phyloP scores from a whole-genome alignment of 2,888 invertebrate genomes.

The Epistrophella euchroma region DNA sequence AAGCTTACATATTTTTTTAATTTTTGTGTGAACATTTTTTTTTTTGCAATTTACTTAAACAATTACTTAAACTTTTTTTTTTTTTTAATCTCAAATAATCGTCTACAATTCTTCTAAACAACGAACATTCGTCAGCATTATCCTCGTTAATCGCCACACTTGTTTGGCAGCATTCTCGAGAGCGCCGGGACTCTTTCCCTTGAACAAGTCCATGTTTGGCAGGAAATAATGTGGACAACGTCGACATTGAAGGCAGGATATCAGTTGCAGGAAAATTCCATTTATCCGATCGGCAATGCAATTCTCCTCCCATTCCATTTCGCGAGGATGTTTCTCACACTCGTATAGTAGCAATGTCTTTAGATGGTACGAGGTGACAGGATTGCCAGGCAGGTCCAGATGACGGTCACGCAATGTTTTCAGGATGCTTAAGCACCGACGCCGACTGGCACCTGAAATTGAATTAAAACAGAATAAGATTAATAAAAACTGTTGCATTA shows the following conservation, averaged over 20 bases:
- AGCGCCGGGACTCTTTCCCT: conserved; percentile 95
- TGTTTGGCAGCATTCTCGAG: conserved; percentile 97
- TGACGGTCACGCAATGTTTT: conserved; percentile 96
- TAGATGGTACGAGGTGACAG: conserved; percentile 95
- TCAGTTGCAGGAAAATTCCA: conserved; percentile 96
- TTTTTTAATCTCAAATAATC: neutral
- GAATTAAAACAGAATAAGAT: conserved; percentile 7
- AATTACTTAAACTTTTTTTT: conserved; percentile 13
- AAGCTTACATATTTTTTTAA: conserved; percentile 23
- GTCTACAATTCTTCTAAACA: conserved; percentile 94
- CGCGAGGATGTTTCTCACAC: conserved; percentile 97
- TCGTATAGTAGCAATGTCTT: conserved; percentile 96
- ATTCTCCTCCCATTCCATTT: conserved; percentile 97
- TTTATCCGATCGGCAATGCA: conserved; percentile 96
- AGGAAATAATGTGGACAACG: conserved; percentile 98
- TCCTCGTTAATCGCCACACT: conserved; percentile 95
- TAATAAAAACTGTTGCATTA: conserved; percentile 45
- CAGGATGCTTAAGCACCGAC: conserved; percentile 94
- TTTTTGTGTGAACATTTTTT: conserved; percentile 37
- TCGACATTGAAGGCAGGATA: conserved; percentile 97
- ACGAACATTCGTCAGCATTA: conserved; percentile 95
- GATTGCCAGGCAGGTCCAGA: conserved; percentile 94
- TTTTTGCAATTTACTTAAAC: conserved; percentile 32
- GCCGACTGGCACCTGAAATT: conserved; percentile 89
- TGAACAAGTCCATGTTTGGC: conserved; percentile 96